Evolutionary conservation across 2,888 invertebrate genomes (phyloP), one percentile per base, ranked within the genome.

Genomic region (Silvanus unidentatus): DNA sequence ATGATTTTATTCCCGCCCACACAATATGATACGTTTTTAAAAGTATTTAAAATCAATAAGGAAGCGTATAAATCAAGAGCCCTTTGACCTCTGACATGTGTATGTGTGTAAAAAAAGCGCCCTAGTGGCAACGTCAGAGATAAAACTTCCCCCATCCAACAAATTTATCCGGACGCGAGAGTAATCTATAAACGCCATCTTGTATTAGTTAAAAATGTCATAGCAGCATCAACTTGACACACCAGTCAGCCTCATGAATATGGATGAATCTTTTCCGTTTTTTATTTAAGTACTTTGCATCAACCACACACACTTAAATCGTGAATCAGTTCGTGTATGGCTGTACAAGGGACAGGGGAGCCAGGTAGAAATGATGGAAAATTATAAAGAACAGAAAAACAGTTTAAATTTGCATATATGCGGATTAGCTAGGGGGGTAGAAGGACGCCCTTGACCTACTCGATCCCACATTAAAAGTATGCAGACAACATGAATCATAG

Each of bases 151-250:
- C 39, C 28, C 36, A 22, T 3, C 22, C 50, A 48, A 54, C 58
- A 59, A 63, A 62, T 62, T 62, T 58, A 57, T 52, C 53, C 54
- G 49, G 60, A 62, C 63, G 55, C 53, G 50, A 22, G 22, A 22
- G 63, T 62, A 64, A 65, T 66, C 65, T 62, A 65, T 66, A 65
- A 65, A 59, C 63, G 65, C 64, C 65, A 66, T 66, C 62, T 65
- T 63, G 63, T 62, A 60, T 65, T 63, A 63, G 64, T 62, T 64
- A 60, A 63, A 65, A 64, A 62, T 59, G 64, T 61, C 63, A 55
- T 54, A 57, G 59, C 53, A 45, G 50, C 44, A 49, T 51, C 47
- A 49, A 51, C 44, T 53, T 60, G 60, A 60, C 60, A 57, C 57
- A 55, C 49, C 41, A 30, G 39, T 52, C 48, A 55, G 52, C 47